Evolutionary conservation across 2,888 invertebrate genomes (phyloP).

Genomic region (Agrypnus murinus): DNA sequence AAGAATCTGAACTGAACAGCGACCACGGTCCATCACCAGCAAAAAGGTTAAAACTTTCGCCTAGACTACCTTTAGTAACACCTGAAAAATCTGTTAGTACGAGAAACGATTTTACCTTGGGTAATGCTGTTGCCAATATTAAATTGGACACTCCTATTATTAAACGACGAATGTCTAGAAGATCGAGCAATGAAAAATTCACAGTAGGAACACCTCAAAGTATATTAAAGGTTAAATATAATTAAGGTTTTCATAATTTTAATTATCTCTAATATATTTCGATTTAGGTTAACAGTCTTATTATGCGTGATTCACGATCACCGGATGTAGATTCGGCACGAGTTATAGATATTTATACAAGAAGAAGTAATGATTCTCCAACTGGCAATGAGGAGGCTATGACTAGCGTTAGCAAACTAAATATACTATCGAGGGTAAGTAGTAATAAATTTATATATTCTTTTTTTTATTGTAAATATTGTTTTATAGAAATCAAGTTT

Average conservation of each 20-base stretch:
- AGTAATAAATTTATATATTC: not conserved
- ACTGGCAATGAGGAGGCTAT: not conserved
- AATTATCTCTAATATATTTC: constrained; percentile 15
- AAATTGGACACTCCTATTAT: constrained; percentile 76
- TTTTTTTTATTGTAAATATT: constrained; percentile 24
- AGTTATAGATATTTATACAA: constrained; percentile 33
- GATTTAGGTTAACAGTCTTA: constrained; percentile 18
- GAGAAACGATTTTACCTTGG: too few species aligned
- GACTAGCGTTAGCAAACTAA: not conserved
- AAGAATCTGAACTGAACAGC: constrained; percentile 41
- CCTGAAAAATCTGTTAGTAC: constrained; percentile 11
- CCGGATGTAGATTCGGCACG: constrained; percentile 42
- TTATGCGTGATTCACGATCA: constrained; percentile 9
- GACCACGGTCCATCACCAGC: constrained; percentile 53
- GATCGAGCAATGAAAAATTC: constrained; percentile 37
- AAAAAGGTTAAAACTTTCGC: constrained; percentile 55
- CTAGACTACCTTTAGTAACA: constrained; percentile 41
- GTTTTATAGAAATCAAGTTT: constrained; percentile 51
- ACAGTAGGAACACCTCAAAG: constrained; percentile 77
- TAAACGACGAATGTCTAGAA: constrained; percentile 65
- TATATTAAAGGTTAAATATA: constrained; percentile 77
- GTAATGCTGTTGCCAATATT: too few species aligned
- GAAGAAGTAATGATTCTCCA: not conserved
- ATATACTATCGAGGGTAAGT: constrained; percentile 5
- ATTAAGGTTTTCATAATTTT: constrained; percentile 23